Evolutionary conservation across 1,140 invertebrate species (phyloP), one percentile per base, ranked within the genome.

Genomic region (Trichonephila clavipes): DNA sequence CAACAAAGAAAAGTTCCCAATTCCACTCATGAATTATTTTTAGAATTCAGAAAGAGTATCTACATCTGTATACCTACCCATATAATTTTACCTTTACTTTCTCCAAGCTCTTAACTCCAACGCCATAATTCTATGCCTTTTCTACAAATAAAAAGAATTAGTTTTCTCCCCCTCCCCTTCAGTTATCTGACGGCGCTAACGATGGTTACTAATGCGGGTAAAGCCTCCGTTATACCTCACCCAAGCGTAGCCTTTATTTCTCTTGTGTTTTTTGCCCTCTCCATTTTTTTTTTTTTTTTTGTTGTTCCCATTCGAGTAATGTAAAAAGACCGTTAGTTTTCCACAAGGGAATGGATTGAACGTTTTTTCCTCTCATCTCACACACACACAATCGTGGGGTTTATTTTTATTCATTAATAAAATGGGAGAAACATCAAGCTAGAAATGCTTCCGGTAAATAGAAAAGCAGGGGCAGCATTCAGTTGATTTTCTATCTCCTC

Each of bases 311-410:
- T 83, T 51, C 19, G 28, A 16, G n/a, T 58, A 85, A 85, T 85
- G 82, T 44, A 85, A 58, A 40, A 85, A 85, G 28, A 14, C 44
- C 82, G 44, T 85, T 59, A 85, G n/a, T 85, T 51, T 58, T 85
- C n/a, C n/a, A 58, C 82, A 58, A 12, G 44, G 82, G 44, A 58
- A 16, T 58, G 28, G 14, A 77, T 18, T 77, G 72, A 77, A 77
- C 12, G 12, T 77, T 34, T 34, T 18, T 77, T 40, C 28, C 28
- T 34, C 34, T 72, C 34, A 40, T 34, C 72, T 7, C 34, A 77
- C n/a, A n/a, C n/a, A n/a, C n/a, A n/a, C n/a, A n/a, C 62, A 18
- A 21, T 19, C 21, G 62, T 14, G 14, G 21, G 62, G 34, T 77
- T 77, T 69, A 24, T 24, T 77, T 77, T 77, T 77, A 18, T 34